Evolutionary conservation across 2,113 vertebrate species (phyloP).

Genomic region (Podarcis muralis): DNA sequence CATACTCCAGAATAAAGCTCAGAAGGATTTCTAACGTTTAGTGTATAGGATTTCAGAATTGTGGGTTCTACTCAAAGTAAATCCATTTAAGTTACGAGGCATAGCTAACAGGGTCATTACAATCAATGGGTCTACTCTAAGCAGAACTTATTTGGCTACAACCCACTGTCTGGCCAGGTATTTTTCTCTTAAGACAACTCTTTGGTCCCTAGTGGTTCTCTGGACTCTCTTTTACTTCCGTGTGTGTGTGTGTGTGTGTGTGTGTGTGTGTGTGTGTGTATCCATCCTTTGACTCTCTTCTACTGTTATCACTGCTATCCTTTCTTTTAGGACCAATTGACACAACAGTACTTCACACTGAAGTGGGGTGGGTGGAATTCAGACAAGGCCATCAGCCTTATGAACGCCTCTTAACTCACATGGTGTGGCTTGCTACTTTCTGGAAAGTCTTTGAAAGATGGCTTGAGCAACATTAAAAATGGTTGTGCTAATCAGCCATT

Average conservation of each 20-base stretch:
- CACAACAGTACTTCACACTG: background rate
- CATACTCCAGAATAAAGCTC: no score
- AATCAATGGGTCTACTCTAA: no score
- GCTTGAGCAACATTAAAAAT: background rate
- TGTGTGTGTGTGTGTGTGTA: no score
- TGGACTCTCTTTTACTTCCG: background rate
- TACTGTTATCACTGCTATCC: background rate
- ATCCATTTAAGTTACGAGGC: no score
- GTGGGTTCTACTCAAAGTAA: no score
- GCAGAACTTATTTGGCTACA: no score
- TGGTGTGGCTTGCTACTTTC: background rate
- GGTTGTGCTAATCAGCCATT: background rate
- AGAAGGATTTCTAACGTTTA: no score
- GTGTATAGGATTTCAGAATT: background rate
- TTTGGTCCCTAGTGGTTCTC: background rate
- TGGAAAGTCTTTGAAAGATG: background rate
- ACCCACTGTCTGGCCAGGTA: background rate
- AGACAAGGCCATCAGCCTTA: background rate
- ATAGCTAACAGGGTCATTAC: no score
- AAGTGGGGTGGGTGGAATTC: background rate
- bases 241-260: no score
- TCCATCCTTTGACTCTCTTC: background rate
- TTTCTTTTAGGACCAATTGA: background rate
- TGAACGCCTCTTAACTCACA: background rate
- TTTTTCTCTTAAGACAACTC: background rate